phyloP scores from a whole-genome alignment of 2,113 vertebrate species.

The Cricetomys ansorgei region DNA sequence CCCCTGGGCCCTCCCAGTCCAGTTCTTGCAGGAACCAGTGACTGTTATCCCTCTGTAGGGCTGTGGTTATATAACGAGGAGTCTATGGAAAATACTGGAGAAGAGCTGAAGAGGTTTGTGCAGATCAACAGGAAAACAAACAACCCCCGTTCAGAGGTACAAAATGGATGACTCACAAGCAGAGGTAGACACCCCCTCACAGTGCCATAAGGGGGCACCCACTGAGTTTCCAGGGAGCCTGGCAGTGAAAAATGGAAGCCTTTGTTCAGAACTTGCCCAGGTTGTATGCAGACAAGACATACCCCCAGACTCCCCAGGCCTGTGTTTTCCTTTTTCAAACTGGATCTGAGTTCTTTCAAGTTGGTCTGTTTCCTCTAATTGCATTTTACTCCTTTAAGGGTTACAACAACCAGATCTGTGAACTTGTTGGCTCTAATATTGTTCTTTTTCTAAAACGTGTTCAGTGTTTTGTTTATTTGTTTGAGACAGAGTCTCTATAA shows the following conservation, averaged over 20 bases:
- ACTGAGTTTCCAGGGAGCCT: neutral
- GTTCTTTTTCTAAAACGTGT: conserved; percentile 1
- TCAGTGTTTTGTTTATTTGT: neutral
- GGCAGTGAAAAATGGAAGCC: neutral
- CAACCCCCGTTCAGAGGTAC: neutral
- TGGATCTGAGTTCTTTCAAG: neutral
- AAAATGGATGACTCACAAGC: conserved; percentile 2
- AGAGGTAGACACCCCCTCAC: neutral
- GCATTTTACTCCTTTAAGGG: conserved; percentile 15
- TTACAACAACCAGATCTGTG: neutral
- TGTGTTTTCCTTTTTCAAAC: neutral
- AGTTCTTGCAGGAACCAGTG: neutral
- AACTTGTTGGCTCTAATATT: neutral
- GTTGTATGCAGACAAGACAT: neutral
- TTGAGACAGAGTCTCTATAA: neutral
- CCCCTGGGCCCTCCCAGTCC: neutral
- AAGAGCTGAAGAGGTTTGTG: neutral
- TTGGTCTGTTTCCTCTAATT: neutral
- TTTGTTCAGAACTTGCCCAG: neutral
- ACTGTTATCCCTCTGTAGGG: neutral
- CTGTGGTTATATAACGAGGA: neutral
- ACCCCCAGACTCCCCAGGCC: rapidly evolving
- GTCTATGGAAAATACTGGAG: neutral
- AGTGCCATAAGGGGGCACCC: neutral
- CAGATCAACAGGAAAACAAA: conserved; percentile 48